A percentile compares a stretch with the other conserved stretches of the same genome.
Evolutionary conservation across 2,113 vertebrate genomes (phyloP).

Genomic region (Solea senegalensis): DNA sequence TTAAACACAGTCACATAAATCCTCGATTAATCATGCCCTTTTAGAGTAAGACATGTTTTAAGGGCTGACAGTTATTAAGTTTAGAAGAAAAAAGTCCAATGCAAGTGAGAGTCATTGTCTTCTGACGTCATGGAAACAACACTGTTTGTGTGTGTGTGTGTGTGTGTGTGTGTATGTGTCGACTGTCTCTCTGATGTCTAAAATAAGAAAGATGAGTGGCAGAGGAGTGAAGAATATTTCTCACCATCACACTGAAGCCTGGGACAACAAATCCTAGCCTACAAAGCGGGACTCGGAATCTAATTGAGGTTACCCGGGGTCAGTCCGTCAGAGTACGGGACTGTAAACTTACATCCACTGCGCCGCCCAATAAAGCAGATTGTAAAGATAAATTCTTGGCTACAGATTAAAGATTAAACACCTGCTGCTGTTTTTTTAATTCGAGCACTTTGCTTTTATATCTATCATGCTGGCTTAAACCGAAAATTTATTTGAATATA

Average conservation of each 20-base stretch:
- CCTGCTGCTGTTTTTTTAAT: constrained; percentile 47
- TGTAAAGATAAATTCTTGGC: constrained; percentile 59
- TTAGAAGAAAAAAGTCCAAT: too few species aligned
- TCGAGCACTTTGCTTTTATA: constrained; percentile 53
- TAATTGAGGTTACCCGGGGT: constrained; percentile 57
- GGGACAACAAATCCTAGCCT: constrained; percentile 45
- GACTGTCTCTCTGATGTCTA: constrained; percentile 55
- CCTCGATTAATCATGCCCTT: too few species aligned
- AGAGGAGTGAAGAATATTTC: constrained; percentile 51
- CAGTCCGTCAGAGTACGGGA: constrained; percentile 30
- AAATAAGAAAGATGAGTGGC: constrained; percentile 59
- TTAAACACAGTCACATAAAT: too few species aligned
- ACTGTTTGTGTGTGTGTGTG: not conserved
- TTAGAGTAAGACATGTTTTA: too few species aligned
- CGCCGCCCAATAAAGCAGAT: constrained; percentile 50
- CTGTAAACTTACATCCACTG: constrained; percentile 53
- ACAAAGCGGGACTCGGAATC: constrained; percentile 27
- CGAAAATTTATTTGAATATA: constrained; percentile 30
- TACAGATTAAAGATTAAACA: constrained; percentile 57
- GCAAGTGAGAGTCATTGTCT: too few species aligned
- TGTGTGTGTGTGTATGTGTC: constrained; percentile 5
- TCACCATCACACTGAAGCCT: constrained; percentile 54
- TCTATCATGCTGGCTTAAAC: constrained; percentile 20
- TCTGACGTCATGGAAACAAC: not conserved
- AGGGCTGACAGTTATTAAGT: too few species aligned